Evolutionary conservation across 2,797 vertebrate genomes (phyloP).

Genomic region (Hozukius guyotensis): DNA sequence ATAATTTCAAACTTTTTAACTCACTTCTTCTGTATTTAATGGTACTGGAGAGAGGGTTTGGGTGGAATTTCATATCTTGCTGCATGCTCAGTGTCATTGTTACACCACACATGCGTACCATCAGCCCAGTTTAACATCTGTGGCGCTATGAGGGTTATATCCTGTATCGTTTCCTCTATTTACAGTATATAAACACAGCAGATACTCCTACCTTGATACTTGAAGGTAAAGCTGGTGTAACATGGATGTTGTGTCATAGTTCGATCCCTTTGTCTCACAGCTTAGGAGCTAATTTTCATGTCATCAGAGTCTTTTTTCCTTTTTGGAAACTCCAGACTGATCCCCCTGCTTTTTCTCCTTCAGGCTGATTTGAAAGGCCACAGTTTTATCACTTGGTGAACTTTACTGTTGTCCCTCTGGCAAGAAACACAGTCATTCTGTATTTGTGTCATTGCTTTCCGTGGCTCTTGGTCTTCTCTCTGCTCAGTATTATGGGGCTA

Average conservation of each 20-base stretch:
- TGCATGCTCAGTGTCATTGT: neutral
- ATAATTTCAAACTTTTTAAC: neutral
- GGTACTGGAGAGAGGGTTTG: neutral
- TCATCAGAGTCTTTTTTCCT: constrained; percentile 15
- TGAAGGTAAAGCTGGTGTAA: neutral
- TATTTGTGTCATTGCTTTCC: constrained; percentile 4
- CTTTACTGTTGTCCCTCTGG: constrained; percentile 8
- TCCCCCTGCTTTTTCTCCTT: neutral
- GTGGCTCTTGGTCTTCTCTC: neutral
- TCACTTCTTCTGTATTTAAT: neutral
- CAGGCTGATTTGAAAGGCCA: neutral
- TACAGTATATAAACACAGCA: neutral
- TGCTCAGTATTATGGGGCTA: neutral
- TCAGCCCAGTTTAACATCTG: neutral
- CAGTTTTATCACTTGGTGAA: constrained; percentile 17
- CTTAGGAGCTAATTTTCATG: constrained; percentile 20
- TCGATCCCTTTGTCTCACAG: constrained; percentile 6
- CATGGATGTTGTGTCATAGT: constrained; percentile 2
- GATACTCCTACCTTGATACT: neutral
- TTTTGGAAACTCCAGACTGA: constrained; percentile 16
- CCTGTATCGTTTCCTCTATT: neutral
- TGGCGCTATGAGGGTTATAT: neutral
- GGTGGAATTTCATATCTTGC: neutral
- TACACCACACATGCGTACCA: neutral
- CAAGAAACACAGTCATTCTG: neutral